Evolutionary conservation across 2,797 vertebrate genomes (phyloP), one percentile per base, ranked within the genome.

Genomic region (Apogon talboti): DNA sequence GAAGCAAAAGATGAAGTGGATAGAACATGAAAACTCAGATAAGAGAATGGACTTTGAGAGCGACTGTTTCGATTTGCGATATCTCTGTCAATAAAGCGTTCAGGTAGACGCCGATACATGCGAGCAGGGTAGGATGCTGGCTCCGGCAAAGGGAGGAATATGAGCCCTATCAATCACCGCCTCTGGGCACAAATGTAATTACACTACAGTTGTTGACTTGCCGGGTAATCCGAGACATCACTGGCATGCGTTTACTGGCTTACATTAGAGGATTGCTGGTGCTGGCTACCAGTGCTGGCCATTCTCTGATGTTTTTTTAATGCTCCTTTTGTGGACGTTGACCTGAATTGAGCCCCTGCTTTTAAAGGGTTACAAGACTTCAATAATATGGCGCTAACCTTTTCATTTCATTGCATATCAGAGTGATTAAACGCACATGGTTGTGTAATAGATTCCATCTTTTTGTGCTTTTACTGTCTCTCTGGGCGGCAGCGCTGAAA

Each of bases 171-270:
- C 89, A 84, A 87, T 91, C 85, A 86, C 80, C 72, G 58, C 87
- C 79, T 79, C 45, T 19, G 40, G 87, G 77, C 86, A 75, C 76
- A 87, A 89, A 91, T 91, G 88, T 92, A 92, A 92, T 92, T 91
- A 91, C 85, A 74, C 80, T 61, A n/a, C n/a, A 87, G 86, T 85
- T 89, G 87, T 90, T 84, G 87, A 89, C 87, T 65, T 67, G 69
- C 74, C 14, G 54, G 79, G 88, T 91, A 91, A 92, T 82, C 82
- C 33, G 73, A 90, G 85, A 75, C 83, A 45, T 59, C 44, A 37
- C 76, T 83, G 88, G 87, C 84, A 71, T 67, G 70, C 76, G 8
- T 81, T 70, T 55, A 19, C 76, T 76, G 13, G 37, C 72, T 76
- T 69, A 60, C 88, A 89, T 91, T 90, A 88, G 84, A 74, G 76